phyloP scores from a whole-genome alignment of 2,888 invertebrate genomes.

The Sinohyriopsis cumingii region DNA sequence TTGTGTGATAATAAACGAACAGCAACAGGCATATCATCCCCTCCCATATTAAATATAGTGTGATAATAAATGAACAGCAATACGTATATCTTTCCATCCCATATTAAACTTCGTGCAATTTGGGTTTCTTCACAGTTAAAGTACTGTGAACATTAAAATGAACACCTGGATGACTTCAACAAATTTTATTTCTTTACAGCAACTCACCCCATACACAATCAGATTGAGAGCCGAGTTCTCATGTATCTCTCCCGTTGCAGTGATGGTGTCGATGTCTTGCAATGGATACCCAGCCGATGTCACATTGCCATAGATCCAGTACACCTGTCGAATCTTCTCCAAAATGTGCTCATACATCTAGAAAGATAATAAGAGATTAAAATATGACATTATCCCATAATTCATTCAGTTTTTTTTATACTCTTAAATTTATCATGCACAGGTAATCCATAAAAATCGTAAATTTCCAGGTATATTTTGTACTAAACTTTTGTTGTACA shows the following conservation, averaged over 20 bases:
- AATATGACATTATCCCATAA: background rate
- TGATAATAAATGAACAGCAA: too few relatives aligned
- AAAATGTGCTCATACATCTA: constrained; percentile 96
- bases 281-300: constrained; percentile 98
- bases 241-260: constrained; percentile 81
- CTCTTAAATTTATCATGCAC: background rate
- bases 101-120: too few relatives aligned
- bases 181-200: background rate
- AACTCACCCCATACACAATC: constrained; percentile 93
- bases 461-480: too few relatives aligned
- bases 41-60: too few relatives aligned
- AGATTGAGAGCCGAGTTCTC: constrained; percentile 95
- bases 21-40: too few relatives aligned
- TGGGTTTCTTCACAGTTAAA: too few relatives aligned
- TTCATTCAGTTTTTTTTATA: background rate
- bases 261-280: constrained; percentile 95
- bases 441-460: background rate
- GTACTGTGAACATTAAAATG: too few relatives aligned
- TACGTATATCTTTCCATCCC: too few relatives aligned
- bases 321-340: constrained; percentile 95
- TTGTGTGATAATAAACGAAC: too few relatives aligned
- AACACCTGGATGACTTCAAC: too few relatives aligned
- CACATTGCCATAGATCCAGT: constrained; percentile 96
- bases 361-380: constrained; percentile 8
- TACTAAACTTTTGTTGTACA: too few relatives aligned